A percentile compares a stretch with the other conserved stretches of the same genome.
Evolutionary conservation across 2,113 vertebrate genomes (phyloP).

Genomic region (Cottus gobio): DNA sequence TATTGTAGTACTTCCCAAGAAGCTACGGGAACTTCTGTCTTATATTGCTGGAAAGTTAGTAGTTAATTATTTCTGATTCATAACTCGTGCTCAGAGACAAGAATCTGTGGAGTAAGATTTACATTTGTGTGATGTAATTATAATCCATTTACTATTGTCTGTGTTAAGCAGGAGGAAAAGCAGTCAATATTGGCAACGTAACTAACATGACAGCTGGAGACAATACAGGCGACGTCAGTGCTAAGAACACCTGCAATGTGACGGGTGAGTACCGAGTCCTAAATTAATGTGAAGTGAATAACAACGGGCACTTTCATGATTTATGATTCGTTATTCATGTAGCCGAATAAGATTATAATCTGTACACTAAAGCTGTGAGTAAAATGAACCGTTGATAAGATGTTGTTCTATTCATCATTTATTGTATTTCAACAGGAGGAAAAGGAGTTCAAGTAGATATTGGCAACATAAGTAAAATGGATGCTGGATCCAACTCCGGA

Average conservation of each 20-base stretch:
- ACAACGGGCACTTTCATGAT: neutral
- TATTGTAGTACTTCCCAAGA: no score
- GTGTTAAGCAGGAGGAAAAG: neutral
- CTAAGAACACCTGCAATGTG: neutral
- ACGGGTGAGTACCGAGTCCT: neutral
- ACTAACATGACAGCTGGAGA: neutral
- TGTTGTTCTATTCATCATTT: neutral
- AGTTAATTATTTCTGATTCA: neutral
- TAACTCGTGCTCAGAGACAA: no score
- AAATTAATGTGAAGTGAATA: neutral
- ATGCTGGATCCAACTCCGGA: neutral
- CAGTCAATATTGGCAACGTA: neutral
- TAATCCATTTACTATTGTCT: neutral
- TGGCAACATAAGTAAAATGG: neutral
- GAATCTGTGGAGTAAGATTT: no score
- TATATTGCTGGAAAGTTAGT: neutral
- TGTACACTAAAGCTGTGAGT: neutral
- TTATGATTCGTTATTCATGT: neutral
- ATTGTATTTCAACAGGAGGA: conserved; percentile 2
- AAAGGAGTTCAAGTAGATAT: neutral
- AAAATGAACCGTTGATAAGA: neutral
- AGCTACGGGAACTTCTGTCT: no score
- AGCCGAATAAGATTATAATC: neutral
- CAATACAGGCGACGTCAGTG: neutral
- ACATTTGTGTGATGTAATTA: neutral